Conservation (phyloP, 2,797 vertebrate genomes). For the Bufotes viridis region DNA sequence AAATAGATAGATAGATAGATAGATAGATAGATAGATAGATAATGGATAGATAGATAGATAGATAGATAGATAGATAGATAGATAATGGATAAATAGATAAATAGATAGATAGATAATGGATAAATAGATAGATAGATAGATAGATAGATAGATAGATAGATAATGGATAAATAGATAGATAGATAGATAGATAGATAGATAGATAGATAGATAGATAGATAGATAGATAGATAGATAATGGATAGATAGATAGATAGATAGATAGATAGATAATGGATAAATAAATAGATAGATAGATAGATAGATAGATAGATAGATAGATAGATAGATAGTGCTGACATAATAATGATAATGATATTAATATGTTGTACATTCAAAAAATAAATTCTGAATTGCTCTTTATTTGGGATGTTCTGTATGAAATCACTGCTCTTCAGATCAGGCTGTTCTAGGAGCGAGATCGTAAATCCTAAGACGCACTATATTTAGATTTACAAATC, state of each 20-base stretch:
- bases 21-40: no score
- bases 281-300: not conserved
- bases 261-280: no score
- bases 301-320: constrained; percentile 1
- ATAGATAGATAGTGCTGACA: not conserved
- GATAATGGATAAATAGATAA: not conserved
- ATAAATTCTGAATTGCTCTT: not conserved
- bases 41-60: not conserved
- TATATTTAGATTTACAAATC: constrained; percentile 48
- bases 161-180: no score
- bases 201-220: no score
- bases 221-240: no score
- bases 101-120: no score
- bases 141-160: no score
- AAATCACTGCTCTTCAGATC: constrained; percentile 21
- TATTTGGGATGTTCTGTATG: constrained; percentile 17
- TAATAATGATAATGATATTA: not conserved
- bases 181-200: no score
- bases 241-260: no score
- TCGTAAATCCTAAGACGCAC: constrained; percentile 23
- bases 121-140: no score
- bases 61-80: constrained; percentile 1
- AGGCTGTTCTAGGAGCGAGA: constrained; percentile 8
- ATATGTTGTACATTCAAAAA: not conserved
- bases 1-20: no score